Evolutionary conservation across 2,888 invertebrate genomes (phyloP), one percentile per base, ranked within the genome.

Genomic region (Drosophila acutilabella): DNA sequence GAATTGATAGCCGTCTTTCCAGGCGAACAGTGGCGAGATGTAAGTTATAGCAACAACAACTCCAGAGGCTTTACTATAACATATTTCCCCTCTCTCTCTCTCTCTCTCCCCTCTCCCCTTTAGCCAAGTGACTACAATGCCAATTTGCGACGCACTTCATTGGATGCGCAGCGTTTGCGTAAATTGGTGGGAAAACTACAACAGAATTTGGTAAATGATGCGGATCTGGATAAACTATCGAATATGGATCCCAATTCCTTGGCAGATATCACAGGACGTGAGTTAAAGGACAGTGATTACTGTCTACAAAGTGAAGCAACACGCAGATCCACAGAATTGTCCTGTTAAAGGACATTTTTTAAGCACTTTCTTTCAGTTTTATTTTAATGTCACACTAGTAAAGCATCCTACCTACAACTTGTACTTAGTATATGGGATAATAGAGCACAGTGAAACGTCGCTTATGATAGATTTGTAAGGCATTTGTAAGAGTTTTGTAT

Each of bases 161-260:
- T 85, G 50, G 88, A 90, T 66, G 83, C 89, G 13, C 86, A 89
- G 11, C 94, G 95, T 82, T 93, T 96, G 53, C 95, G 94, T n/a
- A 95, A 94, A 80, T 93, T 96, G 50, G 96, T 96, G 7, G 95
- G 95, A 53, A 94, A 95, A 73, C 93, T 96, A 51, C 95, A 96
- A 89, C 95, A 95, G 85, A 96, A 97, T 92, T 93, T 96, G 33
- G 95, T 96, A 80, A 96, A 96, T 90, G 97, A 96, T 59, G 95
- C 95, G 78, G 97, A 97, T 90, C 92, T 97, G 90, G 97, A 97
- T 91, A 93, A 96, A 36, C 93, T 97, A 54, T 96, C 96, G 65
- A 96, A 97, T 90, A 97, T 97, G 97, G 97, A 97, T 92, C 97
- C 97, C 10, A 96, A 97, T 74, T 96, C 96, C 74, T 93, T 97